Evolutionary conservation across 1,140 invertebrate species (phyloP), one percentile per base, ranked within the genome.

Genomic region (Eumaeus atala): DNA sequence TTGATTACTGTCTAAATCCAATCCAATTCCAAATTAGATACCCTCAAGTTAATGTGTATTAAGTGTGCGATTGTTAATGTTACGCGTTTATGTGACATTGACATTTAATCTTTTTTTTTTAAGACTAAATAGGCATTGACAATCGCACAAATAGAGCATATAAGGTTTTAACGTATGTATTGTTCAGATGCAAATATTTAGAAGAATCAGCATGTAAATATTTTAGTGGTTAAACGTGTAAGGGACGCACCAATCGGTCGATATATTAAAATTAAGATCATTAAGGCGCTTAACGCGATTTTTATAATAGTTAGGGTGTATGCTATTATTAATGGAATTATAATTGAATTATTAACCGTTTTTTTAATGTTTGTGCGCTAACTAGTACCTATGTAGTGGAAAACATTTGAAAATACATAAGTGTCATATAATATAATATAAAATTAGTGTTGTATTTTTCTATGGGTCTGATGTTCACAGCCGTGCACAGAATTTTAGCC

Each of bases 171-270:
- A 78, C 78, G 77, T 74, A 74, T 74, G 76, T 85, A 82, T 85
- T 85, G 82, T 85, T 85, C 82, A 85, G 82, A 85, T 85, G 82
- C 77, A 83, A 80, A 85, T 85, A 83, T 85, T 85, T 85, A 82
- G 82, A 82, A 85, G 78, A 77, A 83, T 76, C 76, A 78, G 66
- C 73, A 74, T 85, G 82, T 85, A 83, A 77, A 82, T 85, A 84
- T 67, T 48, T 76, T 83, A 83, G 74, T 72, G 61, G 21, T 74
- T 70, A 72, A 63, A 68, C 68, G 64, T 71, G 48, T 73, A 72
- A 61, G 64, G 66, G 56, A 68, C 58, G 48, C 68, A 67, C 72
- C 68, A 64, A 65, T 67, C 71, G 74, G 72, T 72, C 38, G 70
- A 74, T 79, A 80, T 77, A 82, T 66, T 78, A 72, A 62, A 61